Evolutionary conservation across 2,797 vertebrate genomes (phyloP).

Genomic region (Tapirus indicus): DNA sequence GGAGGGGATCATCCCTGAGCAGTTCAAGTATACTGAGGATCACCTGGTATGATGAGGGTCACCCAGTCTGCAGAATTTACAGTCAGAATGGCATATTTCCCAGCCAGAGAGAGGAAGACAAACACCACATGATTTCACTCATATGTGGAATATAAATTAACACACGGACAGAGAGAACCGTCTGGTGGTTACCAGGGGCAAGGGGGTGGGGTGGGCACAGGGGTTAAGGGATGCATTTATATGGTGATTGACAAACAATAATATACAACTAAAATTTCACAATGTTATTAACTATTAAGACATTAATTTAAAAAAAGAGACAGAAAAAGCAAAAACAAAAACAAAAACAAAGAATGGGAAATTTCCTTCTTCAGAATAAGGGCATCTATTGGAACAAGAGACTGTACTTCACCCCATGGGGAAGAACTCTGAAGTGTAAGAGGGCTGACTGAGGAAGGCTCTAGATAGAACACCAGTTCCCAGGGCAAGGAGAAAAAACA

Average conservation of each 20-base stretch:
- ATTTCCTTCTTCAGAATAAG: background rate
- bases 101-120: no score
- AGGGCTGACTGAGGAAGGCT: background rate
- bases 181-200: no score
- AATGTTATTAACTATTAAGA: no score
- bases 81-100: background rate
- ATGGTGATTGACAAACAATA: no score
- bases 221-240: no score
- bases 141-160: no score
- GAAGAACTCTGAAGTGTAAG: background rate
- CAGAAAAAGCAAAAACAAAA: no score
- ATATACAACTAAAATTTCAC: no score
- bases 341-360: background rate
- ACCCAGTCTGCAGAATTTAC: background rate
- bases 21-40: background rate
- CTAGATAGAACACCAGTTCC: background rate
- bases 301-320: no score
- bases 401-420: background rate
- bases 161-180: no score
- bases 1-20: background rate
- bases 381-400: background rate
- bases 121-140: no score
- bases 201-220: no score
- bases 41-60: background rate
- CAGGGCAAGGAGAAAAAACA: background rate